These are phyloP conservation scores for Drosophila nigricruria DNA, from an alignment of 2,888 invertebrate genomes.

Conservation along the genomic window DNA sequence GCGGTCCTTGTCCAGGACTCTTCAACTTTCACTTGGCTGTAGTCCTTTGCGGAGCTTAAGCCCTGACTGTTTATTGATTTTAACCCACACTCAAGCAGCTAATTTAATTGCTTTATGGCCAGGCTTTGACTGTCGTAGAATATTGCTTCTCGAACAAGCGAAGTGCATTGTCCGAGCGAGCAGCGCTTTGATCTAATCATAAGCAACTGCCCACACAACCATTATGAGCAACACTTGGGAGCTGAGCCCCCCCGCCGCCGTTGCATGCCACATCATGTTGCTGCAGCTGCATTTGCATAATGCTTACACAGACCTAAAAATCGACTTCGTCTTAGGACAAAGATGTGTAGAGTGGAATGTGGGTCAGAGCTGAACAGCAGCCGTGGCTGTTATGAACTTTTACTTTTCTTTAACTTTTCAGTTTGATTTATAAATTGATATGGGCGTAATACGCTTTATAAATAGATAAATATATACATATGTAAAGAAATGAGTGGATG, in stretches of 20 bases:
- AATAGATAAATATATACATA: constrained; percentile 15
- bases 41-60: constrained; percentile 16
- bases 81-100: constrained; percentile 5
- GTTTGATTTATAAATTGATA: constrained; percentile 50
- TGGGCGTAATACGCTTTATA: constrained; percentile 46
- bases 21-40: constrained; percentile 13
- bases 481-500: constrained; percentile 19
- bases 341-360: constrained; percentile 35
- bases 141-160: constrained; percentile 11
- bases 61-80: constrained; percentile 48
- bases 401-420: constrained; percentile 50
- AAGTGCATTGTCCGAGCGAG: constrained; percentile 15
- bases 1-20: constrained; percentile 31
- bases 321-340: constrained; percentile 7
- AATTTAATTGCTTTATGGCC: constrained; percentile 47
- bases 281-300: constrained; percentile 73
- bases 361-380: constrained; percentile 71
- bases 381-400: constrained; percentile 54
- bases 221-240: constrained; percentile 9
- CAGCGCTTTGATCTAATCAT: constrained; percentile 22
- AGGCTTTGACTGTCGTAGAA: constrained; percentile 14
- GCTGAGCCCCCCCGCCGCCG: background rate
- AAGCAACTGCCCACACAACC: constrained; percentile 22
- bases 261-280: constrained; percentile 8
- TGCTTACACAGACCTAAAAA: constrained; percentile 29